A percentile compares a stretch with the other conserved stretches of the same genome.
Conservation (phyloP, 2,113 vertebrate species). For the Barnardius zonarius region DNA sequence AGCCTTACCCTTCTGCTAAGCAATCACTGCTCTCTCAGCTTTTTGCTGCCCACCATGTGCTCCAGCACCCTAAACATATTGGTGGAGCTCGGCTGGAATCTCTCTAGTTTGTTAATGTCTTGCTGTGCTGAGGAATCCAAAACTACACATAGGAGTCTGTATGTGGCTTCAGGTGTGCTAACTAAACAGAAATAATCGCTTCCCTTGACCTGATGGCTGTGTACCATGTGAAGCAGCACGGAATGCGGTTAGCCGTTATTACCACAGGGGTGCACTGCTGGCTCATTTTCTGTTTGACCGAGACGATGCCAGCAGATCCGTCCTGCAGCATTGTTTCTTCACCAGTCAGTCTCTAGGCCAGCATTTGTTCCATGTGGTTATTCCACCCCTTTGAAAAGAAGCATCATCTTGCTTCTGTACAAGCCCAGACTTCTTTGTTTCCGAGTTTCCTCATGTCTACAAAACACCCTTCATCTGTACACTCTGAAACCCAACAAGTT, state of each 20-base stretch:
- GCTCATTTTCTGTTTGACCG: not conserved
- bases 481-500: not conserved
- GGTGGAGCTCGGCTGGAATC: not conserved
- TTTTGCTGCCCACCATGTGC: not conserved
- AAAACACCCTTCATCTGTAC: not conserved
- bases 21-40: not conserved
- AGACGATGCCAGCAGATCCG: rapidly evolving
- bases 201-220: not conserved
- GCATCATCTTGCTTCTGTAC: not conserved
- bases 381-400: not conserved
- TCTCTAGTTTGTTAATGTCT: not conserved
- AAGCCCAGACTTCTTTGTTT: not conserved
- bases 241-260: rapidly evolving
- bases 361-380: rapidly evolving
- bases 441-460: not conserved
- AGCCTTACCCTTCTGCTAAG: not conserved
- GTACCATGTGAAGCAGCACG: rapidly evolving
- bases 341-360: rapidly evolving
- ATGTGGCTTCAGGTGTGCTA: not conserved
- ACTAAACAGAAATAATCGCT: not conserved
- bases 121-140: not conserved
- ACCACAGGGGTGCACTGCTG: not conserved
- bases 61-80: not conserved
- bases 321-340: rapidly evolving
- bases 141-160: not conserved